Base-by-base conservation (phyloP, 1,140 invertebrate species). In the Plutomurus gul region DNA sequence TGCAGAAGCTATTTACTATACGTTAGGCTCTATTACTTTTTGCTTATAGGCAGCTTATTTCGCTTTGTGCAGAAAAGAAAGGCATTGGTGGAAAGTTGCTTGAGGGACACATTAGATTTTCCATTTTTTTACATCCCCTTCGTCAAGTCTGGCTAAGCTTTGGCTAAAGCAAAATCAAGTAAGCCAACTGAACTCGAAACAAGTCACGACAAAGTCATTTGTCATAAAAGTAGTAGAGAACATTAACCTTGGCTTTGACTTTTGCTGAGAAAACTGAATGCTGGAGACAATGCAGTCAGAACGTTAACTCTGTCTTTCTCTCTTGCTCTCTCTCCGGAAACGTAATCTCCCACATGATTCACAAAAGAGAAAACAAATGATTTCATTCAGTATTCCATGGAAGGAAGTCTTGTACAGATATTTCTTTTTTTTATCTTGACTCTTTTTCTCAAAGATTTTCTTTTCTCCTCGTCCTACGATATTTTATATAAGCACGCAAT, bases 161-260 rank as follows among this genome's bases (percentile, higher is more conserved):
- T n/a, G n/a, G n/a, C n/a, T n/a, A n/a, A n/a, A n/a, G n/a, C n/a
- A n/a, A n/a, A n/a, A n/a, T n/a, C n/a, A n/a, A n/a, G 13, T 51
- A 51, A 51, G 25, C 47, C 25, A 51, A 18, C 47, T 51, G 20
- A 8, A n/a, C 20, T 8, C n/a, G 56, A 65, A 13, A 30, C 56
- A 36, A 65, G 56, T 65, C 56, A 33, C 56, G 27, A n/a, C 6
- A n/a, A n/a, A 65, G 56, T 65, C 56, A 65, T 65, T 65, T 65
- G 25, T 65, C 56, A 65, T 65, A 65, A 65, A 65, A 60, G 36
- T 33, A 60, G 36, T 33, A 16, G 20, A 65, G 27, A 65, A 65
- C 56, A 65, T 65, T 65, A 65, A 65, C 56, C 56, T 65, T 65
- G 56, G 56, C 56, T 65, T 65, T 65, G 56, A 65, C 56, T 65